Evolutionary conservation across 1,140 invertebrate species (phyloP).

Genomic region (Rhagoletis pomonella): DNA sequence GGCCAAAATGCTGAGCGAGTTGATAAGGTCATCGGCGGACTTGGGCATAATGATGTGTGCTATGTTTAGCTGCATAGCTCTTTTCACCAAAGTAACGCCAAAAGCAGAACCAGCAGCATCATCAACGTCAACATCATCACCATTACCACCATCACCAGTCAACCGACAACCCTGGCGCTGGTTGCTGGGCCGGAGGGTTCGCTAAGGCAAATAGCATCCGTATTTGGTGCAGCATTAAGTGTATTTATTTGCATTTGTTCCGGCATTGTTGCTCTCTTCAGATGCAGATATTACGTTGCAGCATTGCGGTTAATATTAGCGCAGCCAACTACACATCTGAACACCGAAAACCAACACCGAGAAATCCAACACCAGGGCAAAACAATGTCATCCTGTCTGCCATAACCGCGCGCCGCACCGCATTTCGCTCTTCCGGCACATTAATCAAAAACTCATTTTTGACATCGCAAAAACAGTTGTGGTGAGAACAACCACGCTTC

Average conservation of each 20-base stretch:
- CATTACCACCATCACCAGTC: background rate
- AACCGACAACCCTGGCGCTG: background rate
- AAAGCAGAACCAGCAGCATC: background rate
- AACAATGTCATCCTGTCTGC: slow-evolving; percentile 14
- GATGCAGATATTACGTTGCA: slow-evolving; percentile 25
- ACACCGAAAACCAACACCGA: background rate
- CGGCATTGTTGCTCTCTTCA: slow-evolving; percentile 6
- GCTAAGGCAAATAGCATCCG: slow-evolving; percentile 13
- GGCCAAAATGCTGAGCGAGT: slow-evolving; percentile 16
- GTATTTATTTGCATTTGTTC: slow-evolving; percentile 36
- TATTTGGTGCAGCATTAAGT: slow-evolving; percentile 9
- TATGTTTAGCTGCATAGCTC: background rate
- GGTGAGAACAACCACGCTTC: background rate
- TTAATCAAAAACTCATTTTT: slow-evolving; percentile 53
- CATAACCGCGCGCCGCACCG: background rate
- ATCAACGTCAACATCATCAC: background rate
- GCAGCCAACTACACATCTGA: background rate
- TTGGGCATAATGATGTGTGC: background rate
- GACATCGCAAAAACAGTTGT: slow-evolving; percentile 20
- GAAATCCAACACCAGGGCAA: slow-evolving; percentile 42
- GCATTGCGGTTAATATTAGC: slow-evolving; percentile 35
- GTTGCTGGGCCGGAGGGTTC: background rate
- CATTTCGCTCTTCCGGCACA: slow-evolving; percentile 44
- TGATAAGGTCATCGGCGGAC: slow-evolving; percentile 31
- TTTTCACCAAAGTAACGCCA: background rate